Evolutionary conservation across 2,113 vertebrate species (phyloP).

Genomic region (Oostethus manadensis): DNA sequence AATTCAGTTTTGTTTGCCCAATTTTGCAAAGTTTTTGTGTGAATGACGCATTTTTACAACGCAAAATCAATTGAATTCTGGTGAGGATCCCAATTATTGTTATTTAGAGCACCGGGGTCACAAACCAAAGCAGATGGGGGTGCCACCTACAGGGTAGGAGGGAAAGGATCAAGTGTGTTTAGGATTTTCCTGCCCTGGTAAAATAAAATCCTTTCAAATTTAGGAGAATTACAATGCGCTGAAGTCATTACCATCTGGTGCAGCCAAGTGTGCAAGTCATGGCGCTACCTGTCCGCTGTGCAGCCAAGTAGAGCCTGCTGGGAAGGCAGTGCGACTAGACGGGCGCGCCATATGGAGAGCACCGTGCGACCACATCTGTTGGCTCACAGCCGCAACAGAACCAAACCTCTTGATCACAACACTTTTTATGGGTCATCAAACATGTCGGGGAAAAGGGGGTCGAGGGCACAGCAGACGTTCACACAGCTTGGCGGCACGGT

Average conservation of each 20-base stretch:
- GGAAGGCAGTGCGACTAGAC: slow-evolving; percentile 22
- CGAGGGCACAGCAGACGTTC: not conserved
- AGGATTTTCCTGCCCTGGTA: not conserved
- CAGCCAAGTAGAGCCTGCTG: slow-evolving; percentile 28
- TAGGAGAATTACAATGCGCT: slow-evolving; percentile 30
- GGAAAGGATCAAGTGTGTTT: not conserved
- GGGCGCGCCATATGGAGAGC: slow-evolving; percentile 63
- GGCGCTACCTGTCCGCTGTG: slow-evolving; percentile 41
- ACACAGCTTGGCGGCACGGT: not conserved
- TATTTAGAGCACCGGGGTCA: too few species aligned
- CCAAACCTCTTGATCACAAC: slow-evolving; percentile 57
- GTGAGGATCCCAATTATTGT: too few species aligned
- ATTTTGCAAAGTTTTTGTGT: not conserved
- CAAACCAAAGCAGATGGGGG: not conserved
- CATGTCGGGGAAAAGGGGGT: slow-evolving; percentile 15
- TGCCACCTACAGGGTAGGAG: not conserved
- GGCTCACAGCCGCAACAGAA: slow-evolving; percentile 48
- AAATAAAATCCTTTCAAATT: slow-evolving; percentile 14
- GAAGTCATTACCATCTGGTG: slow-evolving; percentile 35
- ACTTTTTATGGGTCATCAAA: slow-evolving; percentile 40
- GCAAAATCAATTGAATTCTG: too few species aligned
- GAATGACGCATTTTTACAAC: too few species aligned
- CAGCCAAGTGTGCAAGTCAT: slow-evolving; percentile 36
- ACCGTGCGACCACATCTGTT: slow-evolving; percentile 67
- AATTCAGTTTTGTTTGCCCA: too few species aligned